These are phyloP conservation scores for Hyles euphorbiae DNA, from an alignment of 1,140 invertebrate genomes.

Conservation along the genomic window DNA sequence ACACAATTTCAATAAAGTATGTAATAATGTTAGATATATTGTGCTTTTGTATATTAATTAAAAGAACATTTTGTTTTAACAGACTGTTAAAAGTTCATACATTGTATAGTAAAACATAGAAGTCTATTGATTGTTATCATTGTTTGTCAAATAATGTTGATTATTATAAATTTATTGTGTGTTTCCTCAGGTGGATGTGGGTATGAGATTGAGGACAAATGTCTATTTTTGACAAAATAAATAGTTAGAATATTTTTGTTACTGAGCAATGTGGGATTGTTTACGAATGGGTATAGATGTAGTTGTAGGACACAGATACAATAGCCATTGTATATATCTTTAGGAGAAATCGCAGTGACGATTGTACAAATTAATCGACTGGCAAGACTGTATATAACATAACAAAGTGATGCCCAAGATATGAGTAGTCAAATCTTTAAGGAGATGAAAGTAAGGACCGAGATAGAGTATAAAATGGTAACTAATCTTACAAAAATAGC, in stretches of 20 bases:
- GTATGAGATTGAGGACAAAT: slow-evolving; percentile 55
- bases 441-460: too few relatives aligned
- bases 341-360: slow-evolving; percentile 46
- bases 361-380: slow-evolving; percentile 54
- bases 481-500: too few relatives aligned
- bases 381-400: slow-evolving; percentile 62
- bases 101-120: slow-evolving; percentile 65
- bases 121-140: slow-evolving; percentile 72
- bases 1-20: too few relatives aligned
- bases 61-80: slow-evolving; percentile 60
- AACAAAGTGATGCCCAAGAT: slow-evolving; percentile 15
- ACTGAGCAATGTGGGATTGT: slow-evolving; percentile 62
- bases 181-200: slow-evolving; percentile 67
- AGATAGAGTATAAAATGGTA: too few relatives aligned
- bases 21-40: slow-evolving; percentile 23
- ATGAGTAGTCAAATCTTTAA: too few relatives aligned
- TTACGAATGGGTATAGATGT: slow-evolving; percentile 63
- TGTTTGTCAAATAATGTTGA: slow-evolving; percentile 71
- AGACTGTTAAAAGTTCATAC: slow-evolving; percentile 67
- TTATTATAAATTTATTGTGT: slow-evolving; percentile 71
- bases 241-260: slow-evolving; percentile 70
- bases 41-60: slow-evolving; percentile 62
- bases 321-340: slow-evolving; percentile 51
- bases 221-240: slow-evolving; percentile 70
- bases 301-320: slow-evolving; percentile 51